These are phyloP conservation scores for Exaiptasia diaphana DNA, from an alignment of 64 coral and sea anemone genomes.

Conservation along the genomic window DNA sequence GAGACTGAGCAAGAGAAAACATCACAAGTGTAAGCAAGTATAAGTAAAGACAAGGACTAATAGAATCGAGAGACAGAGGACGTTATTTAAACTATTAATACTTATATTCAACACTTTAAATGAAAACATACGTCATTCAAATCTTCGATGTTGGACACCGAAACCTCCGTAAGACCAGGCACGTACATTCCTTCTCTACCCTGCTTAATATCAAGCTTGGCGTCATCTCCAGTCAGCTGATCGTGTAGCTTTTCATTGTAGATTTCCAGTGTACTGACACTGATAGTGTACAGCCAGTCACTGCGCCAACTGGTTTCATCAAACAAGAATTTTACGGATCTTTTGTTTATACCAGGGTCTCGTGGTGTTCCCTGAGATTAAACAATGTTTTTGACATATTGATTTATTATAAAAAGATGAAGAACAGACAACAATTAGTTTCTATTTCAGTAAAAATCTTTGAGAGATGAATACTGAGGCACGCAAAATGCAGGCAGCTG, in stretches of 20 bases:
- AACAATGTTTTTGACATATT: no score
- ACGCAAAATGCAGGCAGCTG: no score
- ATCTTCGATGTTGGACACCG: slow-evolving; percentile 67
- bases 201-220: slow-evolving; percentile 87
- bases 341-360: slow-evolving; percentile 81
- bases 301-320: slow-evolving; percentile 56
- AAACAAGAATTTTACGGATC: slow-evolving; percentile 70
- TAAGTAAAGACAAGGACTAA: no score
- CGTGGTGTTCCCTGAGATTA: slow-evolving; percentile 37
- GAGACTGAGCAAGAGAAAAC: no score
- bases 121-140: slow-evolving; percentile 78
- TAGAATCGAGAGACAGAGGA: no score
- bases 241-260: slow-evolving; percentile 95
- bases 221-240: slow-evolving; percentile 58
- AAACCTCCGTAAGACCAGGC: slow-evolving; percentile 70
- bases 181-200: slow-evolving; percentile 80
- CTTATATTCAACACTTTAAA: no score
- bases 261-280: slow-evolving; percentile 87
- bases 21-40: no score
- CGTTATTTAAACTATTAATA: no score
- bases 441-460: no score
- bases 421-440: no score
- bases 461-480: no score
- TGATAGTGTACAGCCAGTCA: slow-evolving; percentile 78
- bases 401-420: no score